Conservation (phyloP, 2,888 invertebrate species). For the Esperia sulphurella region DNA sequence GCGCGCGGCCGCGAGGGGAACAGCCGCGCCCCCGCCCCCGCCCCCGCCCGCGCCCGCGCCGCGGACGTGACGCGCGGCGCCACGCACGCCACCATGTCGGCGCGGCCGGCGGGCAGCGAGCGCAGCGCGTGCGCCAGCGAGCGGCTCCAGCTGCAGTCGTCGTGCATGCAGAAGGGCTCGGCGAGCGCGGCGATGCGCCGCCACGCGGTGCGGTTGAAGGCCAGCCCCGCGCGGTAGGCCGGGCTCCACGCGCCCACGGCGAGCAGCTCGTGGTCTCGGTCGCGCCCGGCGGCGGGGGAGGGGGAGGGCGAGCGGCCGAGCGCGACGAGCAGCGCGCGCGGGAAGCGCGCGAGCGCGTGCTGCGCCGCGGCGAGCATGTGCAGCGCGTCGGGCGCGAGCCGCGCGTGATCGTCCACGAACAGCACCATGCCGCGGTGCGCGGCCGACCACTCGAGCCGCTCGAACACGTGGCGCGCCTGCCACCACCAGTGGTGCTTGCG, state of each 20-base stretch:
- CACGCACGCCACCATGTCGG: slow-evolving; percentile 29
- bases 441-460: slow-evolving; percentile 21
- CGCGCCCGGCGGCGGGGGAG: background rate
- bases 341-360: slow-evolving; percentile 23
- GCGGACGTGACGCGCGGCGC: slow-evolving; percentile 25
- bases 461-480: slow-evolving; percentile 42
- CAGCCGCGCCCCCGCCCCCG: slow-evolving; percentile 2
- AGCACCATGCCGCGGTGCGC: slow-evolving; percentile 28
- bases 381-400: slow-evolving; percentile 42
- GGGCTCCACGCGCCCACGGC: slow-evolving; percentile 42
- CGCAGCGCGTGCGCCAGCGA: slow-evolving; percentile 36
- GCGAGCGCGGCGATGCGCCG: slow-evolving; percentile 23
- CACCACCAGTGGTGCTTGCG: slow-evolving; percentile 57
- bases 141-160: slow-evolving; percentile 47
- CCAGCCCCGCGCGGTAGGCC: slow-evolving; percentile 34
- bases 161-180: slow-evolving; percentile 33
- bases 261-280: slow-evolving; percentile 27
- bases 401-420: slow-evolving; percentile 41
- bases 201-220: slow-evolving; percentile 44
- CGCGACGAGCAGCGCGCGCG: slow-evolving; percentile 30
- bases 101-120: slow-evolving; percentile 20
- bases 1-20: slow-evolving; percentile 22
- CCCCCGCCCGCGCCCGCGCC: slow-evolving; percentile 8
- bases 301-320: slow-evolving; percentile 32
- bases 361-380: slow-evolving; percentile 31